A percentile compares a stretch with the other conserved stretches of the same genome.
phyloP scores from a whole-genome alignment of 2,797 vertebrate genomes.

The Pipistrellus nathusii region DNA sequence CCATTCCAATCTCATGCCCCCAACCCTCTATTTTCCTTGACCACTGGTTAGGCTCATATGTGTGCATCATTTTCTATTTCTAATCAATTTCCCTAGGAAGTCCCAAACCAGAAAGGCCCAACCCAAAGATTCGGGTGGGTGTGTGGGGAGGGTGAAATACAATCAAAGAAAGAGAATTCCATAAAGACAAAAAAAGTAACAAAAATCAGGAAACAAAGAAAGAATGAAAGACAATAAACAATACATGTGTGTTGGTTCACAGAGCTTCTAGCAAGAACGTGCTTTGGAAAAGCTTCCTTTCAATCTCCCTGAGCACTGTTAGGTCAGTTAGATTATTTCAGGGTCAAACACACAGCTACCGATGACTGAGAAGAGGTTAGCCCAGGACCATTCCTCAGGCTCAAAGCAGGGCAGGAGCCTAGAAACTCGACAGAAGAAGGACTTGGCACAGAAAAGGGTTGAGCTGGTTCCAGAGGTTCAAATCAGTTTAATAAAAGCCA shows the following conservation, averaged over 20 bases:
- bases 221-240: constrained; percentile 36
- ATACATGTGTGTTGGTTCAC: background rate
- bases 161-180: background rate
- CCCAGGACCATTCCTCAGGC: background rate
- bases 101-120: background rate
- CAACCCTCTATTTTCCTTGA: no score
- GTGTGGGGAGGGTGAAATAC: background rate
- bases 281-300: background rate
- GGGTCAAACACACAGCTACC: background rate
- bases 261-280: background rate
- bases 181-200: constrained; percentile 39
- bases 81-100: background rate
- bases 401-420: background rate
- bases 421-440: background rate
- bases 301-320: background rate
- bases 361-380: background rate
- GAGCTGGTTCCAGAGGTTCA: constrained; percentile 2
- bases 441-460: background rate
- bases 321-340: background rate
- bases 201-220: constrained; percentile 13
- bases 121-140: background rate
- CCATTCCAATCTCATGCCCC: no score
- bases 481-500: constrained; percentile 51
- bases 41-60: no score
- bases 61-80: background rate